Conservation (phyloP, 2,888 invertebrate species). For the Anthoptus insignis region DNA sequence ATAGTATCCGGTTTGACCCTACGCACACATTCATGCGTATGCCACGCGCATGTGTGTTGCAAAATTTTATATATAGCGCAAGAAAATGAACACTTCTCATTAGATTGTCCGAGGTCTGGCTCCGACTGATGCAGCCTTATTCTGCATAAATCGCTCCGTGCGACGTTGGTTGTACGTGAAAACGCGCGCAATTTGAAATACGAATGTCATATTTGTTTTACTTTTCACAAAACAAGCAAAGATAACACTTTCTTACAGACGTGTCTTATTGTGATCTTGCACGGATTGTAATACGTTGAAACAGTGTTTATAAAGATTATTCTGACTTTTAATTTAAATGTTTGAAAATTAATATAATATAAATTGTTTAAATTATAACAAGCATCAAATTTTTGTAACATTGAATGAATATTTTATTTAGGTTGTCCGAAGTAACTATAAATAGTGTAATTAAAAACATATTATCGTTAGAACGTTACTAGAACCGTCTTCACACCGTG, state of each 20-base stretch:
- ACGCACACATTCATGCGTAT: constrained; percentile 14
- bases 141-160: constrained; percentile 18
- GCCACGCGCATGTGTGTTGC: constrained; percentile 36
- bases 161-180: constrained; percentile 18
- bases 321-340: too few species aligned
- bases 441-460: constrained; percentile 45
- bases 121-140: constrained; percentile 40
- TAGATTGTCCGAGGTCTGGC: constrained; percentile 34
- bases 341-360: too few species aligned
- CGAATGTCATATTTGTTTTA: constrained; percentile 45
- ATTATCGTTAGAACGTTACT: constrained; percentile 43
- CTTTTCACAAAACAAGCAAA: constrained; percentile 36
- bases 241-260: constrained; percentile 40
- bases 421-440: background rate
- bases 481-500: constrained; percentile 11
- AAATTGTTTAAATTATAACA: too few species aligned
- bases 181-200: constrained; percentile 38
- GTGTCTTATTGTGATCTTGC: constrained; percentile 2
- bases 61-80: constrained; percentile 40
- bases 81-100: constrained; percentile 28
- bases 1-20: constrained; percentile 35
- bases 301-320: too few species aligned
- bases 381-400: constrained; percentile 6
- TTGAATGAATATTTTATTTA: constrained; percentile 12
- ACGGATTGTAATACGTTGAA: background rate